A percentile compares a stretch with the other conserved stretches of the same genome.
phyloP scores from a whole-genome alignment of 2,888 invertebrate genomes.

The Netelia virgata region DNA sequence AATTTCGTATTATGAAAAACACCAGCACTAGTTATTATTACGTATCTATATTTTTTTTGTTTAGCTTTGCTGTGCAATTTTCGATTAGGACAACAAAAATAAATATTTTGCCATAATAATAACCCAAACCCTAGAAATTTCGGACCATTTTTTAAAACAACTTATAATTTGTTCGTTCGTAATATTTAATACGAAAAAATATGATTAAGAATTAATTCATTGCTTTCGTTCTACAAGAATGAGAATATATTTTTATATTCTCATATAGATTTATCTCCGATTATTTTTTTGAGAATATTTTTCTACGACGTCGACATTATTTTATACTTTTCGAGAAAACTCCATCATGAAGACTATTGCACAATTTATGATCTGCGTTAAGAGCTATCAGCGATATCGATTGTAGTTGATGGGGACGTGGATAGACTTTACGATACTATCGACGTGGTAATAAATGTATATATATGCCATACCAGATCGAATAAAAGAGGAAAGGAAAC shows the following conservation, averaged over 20 bases:
- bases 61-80: no score
- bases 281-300: not conserved
- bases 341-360: not conserved
- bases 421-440: not conserved
- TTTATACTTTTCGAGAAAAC: constrained; percentile 18
- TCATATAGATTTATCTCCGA: not conserved
- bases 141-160: no score
- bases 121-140: no score
- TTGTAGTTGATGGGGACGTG: constrained; percentile 28
- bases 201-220: not conserved
- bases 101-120: no score
- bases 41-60: no score
- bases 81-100: no score
- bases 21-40: no score
- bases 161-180: no score
- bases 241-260: not conserved
- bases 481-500: not conserved
- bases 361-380: constrained; percentile 34
- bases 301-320: constrained; percentile 20
- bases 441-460: not conserved
- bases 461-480: not conserved
- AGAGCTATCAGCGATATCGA: constrained; percentile 19
- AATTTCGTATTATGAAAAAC: no score
- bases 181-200: no score
- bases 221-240: not conserved